Percentiles rank a stretch among this genome's conserved stretches.
Conservation (phyloP, 2,888 invertebrate species). For the Argynnis bischoffii region DNA sequence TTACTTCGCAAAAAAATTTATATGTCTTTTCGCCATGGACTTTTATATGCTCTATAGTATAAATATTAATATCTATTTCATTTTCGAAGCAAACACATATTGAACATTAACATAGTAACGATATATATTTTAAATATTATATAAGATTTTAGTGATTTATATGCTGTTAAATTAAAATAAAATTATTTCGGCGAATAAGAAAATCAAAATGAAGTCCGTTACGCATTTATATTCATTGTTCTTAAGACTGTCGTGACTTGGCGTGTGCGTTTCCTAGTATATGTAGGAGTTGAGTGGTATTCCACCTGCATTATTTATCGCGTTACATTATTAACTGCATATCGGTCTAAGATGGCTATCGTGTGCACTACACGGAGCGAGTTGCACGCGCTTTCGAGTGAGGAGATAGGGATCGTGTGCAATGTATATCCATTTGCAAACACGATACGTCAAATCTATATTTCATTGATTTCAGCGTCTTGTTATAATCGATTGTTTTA, state of each 20-base stretch:
- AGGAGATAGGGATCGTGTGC: slow-evolving; percentile 65
- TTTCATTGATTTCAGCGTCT: background rate
- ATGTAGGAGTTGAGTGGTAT: slow-evolving; percentile 58
- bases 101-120: no score
- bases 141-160: background rate
- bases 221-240: slow-evolving; percentile 2
- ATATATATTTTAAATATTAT: background rate
- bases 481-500: background rate
- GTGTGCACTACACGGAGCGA: slow-evolving; percentile 66
- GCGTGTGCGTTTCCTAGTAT: slow-evolving; percentile 24
- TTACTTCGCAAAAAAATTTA: no score
- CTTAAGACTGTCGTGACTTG: slow-evolving; percentile 25
- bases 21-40: no score
- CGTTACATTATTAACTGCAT: slow-evolving; percentile 77
- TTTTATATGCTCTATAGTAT: no score
- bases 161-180: background rate
- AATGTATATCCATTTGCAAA: slow-evolving; percentile 49
- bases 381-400: slow-evolving; percentile 74
- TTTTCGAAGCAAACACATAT: no score
- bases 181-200: background rate
- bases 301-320: slow-evolving; percentile 77
- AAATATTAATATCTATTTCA: no score
- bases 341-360: slow-evolving; percentile 77
- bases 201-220: background rate
- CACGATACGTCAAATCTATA: slow-evolving; percentile 44